Evolutionary conservation across 92 coral and sea anemone genomes (phyloP).

Genomic region (Galaxea fascicularis): DNA sequence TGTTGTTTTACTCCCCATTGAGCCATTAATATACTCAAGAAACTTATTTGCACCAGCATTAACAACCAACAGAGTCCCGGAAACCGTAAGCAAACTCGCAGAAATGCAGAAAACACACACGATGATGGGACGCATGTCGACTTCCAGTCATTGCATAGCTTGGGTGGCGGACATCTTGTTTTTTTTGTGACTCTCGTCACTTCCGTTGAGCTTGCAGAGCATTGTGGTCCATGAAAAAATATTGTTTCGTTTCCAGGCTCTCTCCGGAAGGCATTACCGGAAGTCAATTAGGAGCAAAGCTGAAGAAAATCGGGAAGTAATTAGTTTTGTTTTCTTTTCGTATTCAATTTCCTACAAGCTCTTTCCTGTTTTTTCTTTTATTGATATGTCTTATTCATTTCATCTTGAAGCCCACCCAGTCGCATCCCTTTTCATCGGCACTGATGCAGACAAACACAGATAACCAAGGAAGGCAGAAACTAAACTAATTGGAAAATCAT

Average conservation of each 20-base stretch:
- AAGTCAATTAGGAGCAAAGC: background rate
- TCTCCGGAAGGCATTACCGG: background rate
- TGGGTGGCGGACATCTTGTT: conserved; percentile 10
- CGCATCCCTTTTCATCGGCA: background rate
- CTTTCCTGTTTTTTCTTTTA: background rate
- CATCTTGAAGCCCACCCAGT: background rate
- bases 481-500: background rate
- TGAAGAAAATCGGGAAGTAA: background rate
- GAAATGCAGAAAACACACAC: background rate
- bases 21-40: conserved; percentile 68
- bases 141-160: background rate
- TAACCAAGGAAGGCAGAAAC: background rate
- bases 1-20: conserved; percentile 47
- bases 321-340: background rate
- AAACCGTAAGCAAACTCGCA: background rate
- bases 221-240: background rate
- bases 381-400: background rate
- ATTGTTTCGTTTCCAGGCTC: background rate
- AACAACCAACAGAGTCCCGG: conserved; percentile 2
- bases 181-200: background rate
- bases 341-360: background rate
- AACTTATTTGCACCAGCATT: background rate
- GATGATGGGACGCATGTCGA: background rate
- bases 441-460: background rate
- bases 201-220: conserved; percentile 19